Evolutionary conservation across 2,888 invertebrate species (phyloP).

Genomic region (Anticlea derivata): DNA sequence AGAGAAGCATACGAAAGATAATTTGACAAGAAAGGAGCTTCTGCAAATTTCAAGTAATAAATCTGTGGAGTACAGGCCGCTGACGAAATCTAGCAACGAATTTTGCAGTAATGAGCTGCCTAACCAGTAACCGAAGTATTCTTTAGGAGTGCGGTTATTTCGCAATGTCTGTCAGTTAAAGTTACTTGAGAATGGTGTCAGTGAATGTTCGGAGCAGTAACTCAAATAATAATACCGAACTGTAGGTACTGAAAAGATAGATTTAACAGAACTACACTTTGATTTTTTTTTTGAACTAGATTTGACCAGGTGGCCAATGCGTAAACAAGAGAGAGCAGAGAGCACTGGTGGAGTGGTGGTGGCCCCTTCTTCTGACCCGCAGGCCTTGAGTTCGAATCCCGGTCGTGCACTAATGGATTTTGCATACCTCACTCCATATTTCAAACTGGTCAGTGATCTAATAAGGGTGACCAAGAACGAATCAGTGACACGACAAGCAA

Average conservation of each 20-base stretch:
- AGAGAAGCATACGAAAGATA: too few relatives aligned
- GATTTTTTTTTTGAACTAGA: not conserved
- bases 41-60: too few relatives aligned
- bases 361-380: too few relatives aligned
- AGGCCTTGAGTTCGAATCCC: not conserved
- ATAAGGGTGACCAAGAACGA: too few relatives aligned
- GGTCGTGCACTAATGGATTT: too few relatives aligned
- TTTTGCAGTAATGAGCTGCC: conserved; percentile 10
- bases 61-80: not conserved
- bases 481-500: too few relatives aligned
- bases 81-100: conserved; percentile 8
- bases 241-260: not conserved
- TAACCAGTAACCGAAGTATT: conserved; percentile 10
- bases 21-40: too few relatives aligned
- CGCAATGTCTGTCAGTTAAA: conserved; percentile 26
- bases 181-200: conserved; percentile 31
- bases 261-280: not conserved
- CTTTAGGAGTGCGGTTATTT: conserved; percentile 21
- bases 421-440: too few relatives aligned
- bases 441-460: too few relatives aligned
- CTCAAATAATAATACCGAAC: not conserved
- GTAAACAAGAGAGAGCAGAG: too few relatives aligned
- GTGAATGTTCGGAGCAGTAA: conserved; percentile 22
- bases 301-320: too few relatives aligned
- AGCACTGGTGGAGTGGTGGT: too few relatives aligned